A percentile compares a stretch with the other conserved stretches of the same genome.
Evolutionary conservation across 2,888 invertebrate genomes (phyloP).

Genomic region (Limnephilus auricula): DNA sequence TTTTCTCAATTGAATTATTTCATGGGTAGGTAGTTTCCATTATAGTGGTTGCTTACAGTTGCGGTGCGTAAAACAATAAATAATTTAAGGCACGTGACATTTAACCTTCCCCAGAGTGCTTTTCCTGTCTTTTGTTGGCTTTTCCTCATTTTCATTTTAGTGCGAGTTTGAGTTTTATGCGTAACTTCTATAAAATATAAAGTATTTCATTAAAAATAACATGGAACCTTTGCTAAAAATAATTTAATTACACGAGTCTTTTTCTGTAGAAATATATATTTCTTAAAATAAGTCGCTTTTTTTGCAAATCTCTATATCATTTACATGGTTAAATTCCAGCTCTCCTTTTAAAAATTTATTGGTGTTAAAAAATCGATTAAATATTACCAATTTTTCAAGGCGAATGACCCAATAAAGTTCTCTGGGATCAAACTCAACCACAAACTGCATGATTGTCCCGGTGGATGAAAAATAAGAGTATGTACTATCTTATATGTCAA

Average conservation of each 20-base stretch:
- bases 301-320: too few species aligned
- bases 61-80: slow-evolving; percentile 54
- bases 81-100: slow-evolving; percentile 50
- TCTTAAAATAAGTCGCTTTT: neutral
- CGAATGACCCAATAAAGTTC: too few species aligned
- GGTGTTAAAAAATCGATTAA: too few species aligned
- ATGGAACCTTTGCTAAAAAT: neutral
- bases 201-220: neutral
- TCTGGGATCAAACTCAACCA: too few species aligned
- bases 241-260: neutral
- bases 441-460: too few species aligned
- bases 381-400: too few species aligned
- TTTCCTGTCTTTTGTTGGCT: slow-evolving; percentile 36
- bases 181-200: neutral
- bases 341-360: too few species aligned
- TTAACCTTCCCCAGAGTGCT: slow-evolving; percentile 25
- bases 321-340: too few species aligned
- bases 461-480: too few species aligned
- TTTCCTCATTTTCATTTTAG: neutral
- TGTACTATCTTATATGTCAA: too few species aligned
- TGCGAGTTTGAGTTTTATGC: neutral
- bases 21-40: neutral
- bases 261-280: neutral
- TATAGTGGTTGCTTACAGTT: neutral
- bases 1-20: neutral